Percentiles rank a stretch among this genome's conserved stretches.
These are phyloP conservation scores for Tenebrio molitor DNA, from an alignment of 1,140 invertebrate genomes.

Conservation along the genomic window DNA sequence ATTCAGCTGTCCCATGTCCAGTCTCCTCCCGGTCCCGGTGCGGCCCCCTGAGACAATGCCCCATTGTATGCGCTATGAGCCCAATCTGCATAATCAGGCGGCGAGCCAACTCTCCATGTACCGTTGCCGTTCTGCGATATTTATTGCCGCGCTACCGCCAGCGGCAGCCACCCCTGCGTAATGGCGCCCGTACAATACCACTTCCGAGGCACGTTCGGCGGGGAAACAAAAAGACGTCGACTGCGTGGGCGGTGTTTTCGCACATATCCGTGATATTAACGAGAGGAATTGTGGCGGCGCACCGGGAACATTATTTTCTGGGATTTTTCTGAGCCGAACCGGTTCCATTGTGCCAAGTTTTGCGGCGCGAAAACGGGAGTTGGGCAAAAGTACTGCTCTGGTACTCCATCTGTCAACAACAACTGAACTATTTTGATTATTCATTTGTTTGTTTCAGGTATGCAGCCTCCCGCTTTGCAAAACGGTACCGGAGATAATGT, in stretches of 20 bases:
- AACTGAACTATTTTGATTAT: no score
- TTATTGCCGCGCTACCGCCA: constrained; percentile 43
- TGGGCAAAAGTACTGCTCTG: no score
- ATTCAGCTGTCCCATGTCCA: constrained; percentile 50
- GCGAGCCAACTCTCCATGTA: constrained; percentile 51
- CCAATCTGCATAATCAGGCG: constrained; percentile 59
- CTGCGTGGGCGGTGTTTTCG: neutral
- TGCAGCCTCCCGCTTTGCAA: no score
- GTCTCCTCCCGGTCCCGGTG: constrained; percentile 44
- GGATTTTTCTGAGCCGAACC: neutral
- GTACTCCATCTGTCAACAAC: no score
- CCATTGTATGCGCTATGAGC: constrained; percentile 54
- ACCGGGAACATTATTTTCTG: neutral
- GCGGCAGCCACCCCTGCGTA: neutral
- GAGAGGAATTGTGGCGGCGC: neutral
- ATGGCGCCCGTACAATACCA: constrained; percentile 7
- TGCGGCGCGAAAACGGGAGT: no score
- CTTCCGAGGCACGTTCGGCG: neutral
- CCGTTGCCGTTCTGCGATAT: constrained; percentile 42
- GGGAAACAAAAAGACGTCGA: neutral
- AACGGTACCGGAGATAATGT: no score
- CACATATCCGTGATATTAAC: neutral
- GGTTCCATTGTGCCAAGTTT: neutral
- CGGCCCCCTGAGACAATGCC: constrained; percentile 57
- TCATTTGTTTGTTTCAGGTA: no score